A percentile compares a stretch with the other conserved stretches of the same genome.
Conservation (phyloP, 2,113 vertebrate genomes). For the Rutilus rutilus region DNA sequence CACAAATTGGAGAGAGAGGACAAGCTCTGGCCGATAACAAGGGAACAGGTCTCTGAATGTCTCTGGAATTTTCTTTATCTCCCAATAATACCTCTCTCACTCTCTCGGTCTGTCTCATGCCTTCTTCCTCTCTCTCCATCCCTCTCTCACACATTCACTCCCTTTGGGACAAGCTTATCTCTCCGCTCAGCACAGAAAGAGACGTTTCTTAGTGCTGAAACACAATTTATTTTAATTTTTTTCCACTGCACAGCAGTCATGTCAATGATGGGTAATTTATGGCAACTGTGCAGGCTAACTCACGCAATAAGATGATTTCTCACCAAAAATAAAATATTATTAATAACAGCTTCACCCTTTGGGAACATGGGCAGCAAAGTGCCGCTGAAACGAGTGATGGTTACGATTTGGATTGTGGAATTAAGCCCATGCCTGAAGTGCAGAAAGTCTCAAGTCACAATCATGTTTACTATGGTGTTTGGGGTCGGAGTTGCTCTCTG, state of each 20-base stretch:
- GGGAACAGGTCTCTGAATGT: constrained; percentile 53
- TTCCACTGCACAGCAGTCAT: constrained; percentile 56
- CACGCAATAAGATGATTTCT: constrained; percentile 43
- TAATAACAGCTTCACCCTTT: constrained; percentile 41
- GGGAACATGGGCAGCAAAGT: constrained; percentile 6
- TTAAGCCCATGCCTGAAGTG: constrained; percentile 32
- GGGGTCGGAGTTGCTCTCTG: neutral
- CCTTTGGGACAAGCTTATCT: constrained; percentile 60
- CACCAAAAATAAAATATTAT: constrained; percentile 33
- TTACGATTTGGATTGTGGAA: constrained; percentile 24
- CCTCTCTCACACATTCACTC: neutral
- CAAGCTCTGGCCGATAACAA: constrained; percentile 65
- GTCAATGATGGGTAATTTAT: constrained; percentile 64
- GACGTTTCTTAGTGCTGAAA: constrained; percentile 59
- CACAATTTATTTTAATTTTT: constrained; percentile 61
- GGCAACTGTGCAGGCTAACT: constrained; percentile 51
- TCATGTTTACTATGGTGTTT: constrained; percentile 5
- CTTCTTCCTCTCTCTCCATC: neutral
- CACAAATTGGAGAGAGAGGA: constrained; percentile 64
- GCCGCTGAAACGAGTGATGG: constrained; percentile 37
- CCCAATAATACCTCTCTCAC: neutral
- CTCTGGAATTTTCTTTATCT: constrained; percentile 33
- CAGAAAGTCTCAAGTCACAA: constrained; percentile 1
- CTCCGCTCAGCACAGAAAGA: constrained; percentile 50
- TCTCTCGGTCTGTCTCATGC: neutral